Evolutionary conservation across 2,888 invertebrate genomes (phyloP), one percentile per base, ranked within the genome.

Genomic region (Melipona beecheii): DNA sequence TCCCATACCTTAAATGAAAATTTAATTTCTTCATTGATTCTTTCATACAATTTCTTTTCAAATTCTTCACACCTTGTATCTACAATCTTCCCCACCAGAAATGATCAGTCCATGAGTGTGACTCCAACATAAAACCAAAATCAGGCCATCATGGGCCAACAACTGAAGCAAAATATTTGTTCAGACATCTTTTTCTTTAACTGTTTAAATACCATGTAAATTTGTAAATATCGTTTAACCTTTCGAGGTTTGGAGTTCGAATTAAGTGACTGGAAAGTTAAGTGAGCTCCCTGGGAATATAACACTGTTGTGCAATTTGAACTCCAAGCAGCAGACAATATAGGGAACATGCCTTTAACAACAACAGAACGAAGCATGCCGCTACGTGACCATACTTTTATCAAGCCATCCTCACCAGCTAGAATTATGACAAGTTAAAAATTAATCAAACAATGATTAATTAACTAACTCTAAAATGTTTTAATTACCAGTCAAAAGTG

Each of bases 351-450:
- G 78, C 97, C 97, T 88, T 98, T 97, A 66, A 98, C 96, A 2
- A 99, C 96, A 1, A 97, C 97, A 0, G 99, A 98, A 2, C 99
- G 96, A 21, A 99, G 95, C 96, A 98, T 97, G 21, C 99, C 99
- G 91, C 98, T 98, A 68, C 99, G 96, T 0, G 99, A 99, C 99
- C 99, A 99, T 82, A 99, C 97, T 95, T 99, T 99, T 3, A 99
- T 97, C 78, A 97, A 96, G 2, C 99, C 99, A 95, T 99, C 99
- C 95, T 99, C 99, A 0, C 99, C 99, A 85, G 97, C 99, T 97
- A 94, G 17, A 69, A 77, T 19, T n/a, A 19, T 13, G 52, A 31
- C 19, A 15, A 43, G 13, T 58, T 58, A n/a, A 27, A 56, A 6
- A 62, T 77, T 66, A 24, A 60, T 27, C 54, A 2, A 21, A 58